Conservation (phyloP, 2,113 vertebrate species). For the Scortum barcoo region DNA sequence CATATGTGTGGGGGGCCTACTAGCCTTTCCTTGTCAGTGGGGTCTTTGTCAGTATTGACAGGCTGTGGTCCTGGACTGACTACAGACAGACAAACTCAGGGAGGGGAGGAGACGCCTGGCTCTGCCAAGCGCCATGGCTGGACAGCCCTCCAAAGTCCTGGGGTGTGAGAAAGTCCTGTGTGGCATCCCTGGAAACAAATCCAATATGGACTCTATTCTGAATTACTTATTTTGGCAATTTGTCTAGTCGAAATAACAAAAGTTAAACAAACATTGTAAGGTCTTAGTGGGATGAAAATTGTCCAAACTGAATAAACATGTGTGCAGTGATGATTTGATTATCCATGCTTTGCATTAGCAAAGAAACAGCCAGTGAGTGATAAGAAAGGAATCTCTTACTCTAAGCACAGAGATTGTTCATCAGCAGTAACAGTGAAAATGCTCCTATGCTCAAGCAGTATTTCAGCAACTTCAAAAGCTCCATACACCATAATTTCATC, state of each 20-base stretch:
- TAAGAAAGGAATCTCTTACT: slow-evolving; percentile 2
- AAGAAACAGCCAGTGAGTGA: not conserved
- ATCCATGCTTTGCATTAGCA: not conserved
- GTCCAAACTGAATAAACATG: not conserved
- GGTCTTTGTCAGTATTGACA: slow-evolving; percentile 70
- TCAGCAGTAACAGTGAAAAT: not conserved
- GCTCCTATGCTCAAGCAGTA: not conserved
- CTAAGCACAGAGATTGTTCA: not conserved
- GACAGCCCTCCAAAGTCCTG: slow-evolving; percentile 68
- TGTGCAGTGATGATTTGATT: slow-evolving; percentile 31
- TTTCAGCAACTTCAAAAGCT: not conserved
- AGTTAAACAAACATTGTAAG: slow-evolving; percentile 40
- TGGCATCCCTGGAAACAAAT: slow-evolving; percentile 59
- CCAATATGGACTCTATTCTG: slow-evolving; percentile 21
- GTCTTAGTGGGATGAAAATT: not conserved
- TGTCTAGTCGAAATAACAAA: slow-evolving; percentile 16
- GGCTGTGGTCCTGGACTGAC: slow-evolving; percentile 76
- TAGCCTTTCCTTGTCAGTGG: slow-evolving; percentile 45
- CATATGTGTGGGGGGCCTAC: slow-evolving; percentile 1
- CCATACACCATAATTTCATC: not conserved
- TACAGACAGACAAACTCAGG: slow-evolving; percentile 73
- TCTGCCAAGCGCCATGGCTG: slow-evolving; percentile 76
- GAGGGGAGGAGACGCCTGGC: slow-evolving; percentile 61
- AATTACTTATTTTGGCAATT: slow-evolving; percentile 33
- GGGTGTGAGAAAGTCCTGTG: slow-evolving; percentile 80